Base-by-base conservation (phyloP, 2,888 invertebrate species). In the Sceliomorpha sp. region DNA sequence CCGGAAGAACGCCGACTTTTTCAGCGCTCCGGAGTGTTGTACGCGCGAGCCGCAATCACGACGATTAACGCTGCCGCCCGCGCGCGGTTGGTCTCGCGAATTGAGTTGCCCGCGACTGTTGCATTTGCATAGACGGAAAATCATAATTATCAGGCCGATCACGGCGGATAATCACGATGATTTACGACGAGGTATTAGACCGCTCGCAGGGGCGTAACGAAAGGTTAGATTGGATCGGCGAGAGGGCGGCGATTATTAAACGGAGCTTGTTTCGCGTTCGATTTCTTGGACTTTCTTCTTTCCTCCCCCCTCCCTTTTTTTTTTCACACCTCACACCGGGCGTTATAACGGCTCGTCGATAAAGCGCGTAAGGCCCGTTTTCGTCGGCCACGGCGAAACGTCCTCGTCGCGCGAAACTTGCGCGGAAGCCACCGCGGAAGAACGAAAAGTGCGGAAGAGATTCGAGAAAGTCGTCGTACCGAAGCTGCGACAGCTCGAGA, bases 111-210 rank as follows among this genome's bases (percentile, higher is more conserved):
- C 31, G 24, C 13, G 12, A 34, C 13, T 24, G 24, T 31, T 15
- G 47, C 55, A 59, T 63, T 68, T 56, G 59, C 64, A 62, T 67
- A 62, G 42, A 36, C 50, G 40, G 53, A 67, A 59, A 71, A 67
- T 51, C 53, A 50, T 62, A 58, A 66, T 70, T 66, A 70, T 62
- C 66, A n/a, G 37, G 15, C 26, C 55, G 51, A 58, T 58, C 50
- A 26, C 34, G 39, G 3, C 34, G 29, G 51, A 67, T 59, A 48
- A 60, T 47, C 59, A 47, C 42, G 45, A 45, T 37, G 44, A 64
- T 64, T 64, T 56, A 56, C 64, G 10, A 47, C 40, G 34, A 10
- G 34, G 26, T 32, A 47, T 27, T 39, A 10, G 55, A 27, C 37
- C 15, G 58, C 36, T 15, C 26, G 29, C 45, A 37, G 34, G 39